Evolutionary conservation across 2,888 invertebrate genomes (phyloP).

Genomic region (Erynnis tages): DNA sequence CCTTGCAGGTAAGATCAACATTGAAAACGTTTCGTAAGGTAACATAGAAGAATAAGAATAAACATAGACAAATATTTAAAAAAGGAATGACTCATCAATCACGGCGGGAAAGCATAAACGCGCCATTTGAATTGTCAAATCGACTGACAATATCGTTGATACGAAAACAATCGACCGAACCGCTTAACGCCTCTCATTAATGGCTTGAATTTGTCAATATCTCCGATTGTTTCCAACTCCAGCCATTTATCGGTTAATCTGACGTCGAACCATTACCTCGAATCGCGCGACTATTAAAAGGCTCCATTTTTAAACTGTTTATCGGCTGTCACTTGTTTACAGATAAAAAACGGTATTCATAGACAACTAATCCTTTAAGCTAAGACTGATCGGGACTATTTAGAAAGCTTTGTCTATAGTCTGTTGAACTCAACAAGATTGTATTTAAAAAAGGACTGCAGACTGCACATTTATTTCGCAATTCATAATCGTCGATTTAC

Average conservation of each 20-base stretch:
- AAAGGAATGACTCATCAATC: slow-evolving; percentile 12
- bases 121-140: slow-evolving; percentile 25
- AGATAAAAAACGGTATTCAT: slow-evolving; percentile 40
- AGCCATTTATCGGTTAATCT: slow-evolving; percentile 68
- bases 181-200: slow-evolving; percentile 44
- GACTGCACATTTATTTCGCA: not conserved
- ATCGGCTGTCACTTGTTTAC: slow-evolving; percentile 58
- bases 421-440: not conserved
- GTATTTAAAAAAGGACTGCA: not conserved
- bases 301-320: slow-evolving; percentile 68
- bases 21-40: not conserved
- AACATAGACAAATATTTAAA: not conserved
- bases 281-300: slow-evolving; percentile 72
- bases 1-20: slow-evolving; percentile 50
- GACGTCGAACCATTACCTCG: slow-evolving; percentile 65
- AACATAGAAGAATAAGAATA: not conserved
- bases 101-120: slow-evolving; percentile 3
- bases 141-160: slow-evolving; percentile 27
- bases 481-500: not conserved
- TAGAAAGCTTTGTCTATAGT: slow-evolving; percentile 6
- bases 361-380: slow-evolving; percentile 23
- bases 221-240: slow-evolving; percentile 54
- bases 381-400: slow-evolving; percentile 7
- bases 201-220: slow-evolving; percentile 72
- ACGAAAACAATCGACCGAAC: slow-evolving; percentile 32